A percentile compares a stretch with the other conserved stretches of the same genome.
Evolutionary conservation across 2,113 vertebrate genomes (phyloP).

Genomic region (Gopherus flavomarginatus): DNA sequence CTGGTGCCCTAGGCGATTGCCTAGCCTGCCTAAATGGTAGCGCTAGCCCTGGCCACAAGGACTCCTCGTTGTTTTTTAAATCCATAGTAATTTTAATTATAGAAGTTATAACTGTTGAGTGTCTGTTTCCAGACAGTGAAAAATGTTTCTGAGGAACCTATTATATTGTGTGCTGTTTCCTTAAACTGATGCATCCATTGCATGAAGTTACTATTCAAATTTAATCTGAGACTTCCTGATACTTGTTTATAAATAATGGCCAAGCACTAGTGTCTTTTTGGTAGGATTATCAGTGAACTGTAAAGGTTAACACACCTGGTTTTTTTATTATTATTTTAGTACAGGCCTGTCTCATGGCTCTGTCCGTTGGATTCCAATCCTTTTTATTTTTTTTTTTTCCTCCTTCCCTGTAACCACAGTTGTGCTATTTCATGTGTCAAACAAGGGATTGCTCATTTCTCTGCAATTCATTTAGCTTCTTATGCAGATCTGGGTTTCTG

Average conservation of each 20-base stretch:
- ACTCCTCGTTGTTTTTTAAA: background rate
- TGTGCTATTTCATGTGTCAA: rapidly evolving
- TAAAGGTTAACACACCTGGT: background rate
- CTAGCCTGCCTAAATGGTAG: too few species aligned
- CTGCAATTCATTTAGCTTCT: background rate
- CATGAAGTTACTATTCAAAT: background rate
- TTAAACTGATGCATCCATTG: background rate
- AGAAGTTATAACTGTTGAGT: background rate
- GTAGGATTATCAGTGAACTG: background rate
- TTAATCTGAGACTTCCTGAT: background rate
- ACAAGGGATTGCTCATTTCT: background rate
- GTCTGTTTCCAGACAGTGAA: background rate
- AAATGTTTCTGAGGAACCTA: background rate
- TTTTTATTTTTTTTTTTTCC: background rate
- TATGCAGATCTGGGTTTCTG: background rate
- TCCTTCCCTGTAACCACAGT: background rate
- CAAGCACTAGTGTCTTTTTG: background rate
- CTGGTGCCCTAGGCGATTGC: too few species aligned
- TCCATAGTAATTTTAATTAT: background rate
- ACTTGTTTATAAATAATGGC: background rate
- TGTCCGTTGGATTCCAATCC: background rate
- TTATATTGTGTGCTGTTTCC: background rate
- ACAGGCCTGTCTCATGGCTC: background rate
- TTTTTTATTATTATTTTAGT: background rate
- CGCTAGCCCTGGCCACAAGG: too few species aligned